These are phyloP conservation scores for Amblyteles armatorius DNA, from an alignment of 2,888 invertebrate species.

Conservation along the genomic window DNA sequence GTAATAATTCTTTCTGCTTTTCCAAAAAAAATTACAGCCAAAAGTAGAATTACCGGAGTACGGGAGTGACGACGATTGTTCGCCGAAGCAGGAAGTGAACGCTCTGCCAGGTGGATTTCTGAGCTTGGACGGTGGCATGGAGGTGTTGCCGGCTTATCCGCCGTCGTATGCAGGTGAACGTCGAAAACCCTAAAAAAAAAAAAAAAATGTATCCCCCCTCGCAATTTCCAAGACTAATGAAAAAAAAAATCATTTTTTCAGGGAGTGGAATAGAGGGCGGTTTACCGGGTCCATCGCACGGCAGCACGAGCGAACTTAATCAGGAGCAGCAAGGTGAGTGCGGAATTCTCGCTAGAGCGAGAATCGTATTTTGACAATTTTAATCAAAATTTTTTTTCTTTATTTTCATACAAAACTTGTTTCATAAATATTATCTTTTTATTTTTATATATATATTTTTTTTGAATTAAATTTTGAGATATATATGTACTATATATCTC, in stretches of 20 bases:
- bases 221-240: not conserved
- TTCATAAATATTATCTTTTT: constrained; percentile 37
- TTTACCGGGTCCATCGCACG: constrained; percentile 83
- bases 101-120: constrained; percentile 83
- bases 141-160: constrained; percentile 83
- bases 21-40: constrained; percentile 85
- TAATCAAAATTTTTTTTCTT: not conserved
- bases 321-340: constrained; percentile 84
- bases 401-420: constrained; percentile 22
- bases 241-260: constrained; percentile 56
- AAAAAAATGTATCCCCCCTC: not conserved
- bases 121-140: constrained; percentile 84
- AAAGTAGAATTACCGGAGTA: constrained; percentile 91
- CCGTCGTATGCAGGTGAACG: constrained; percentile 82
- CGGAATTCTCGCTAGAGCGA: constrained; percentile 58
- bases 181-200: not conserved
- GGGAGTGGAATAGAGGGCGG: constrained; percentile 82
- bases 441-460: not conserved
- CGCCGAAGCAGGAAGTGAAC: constrained; percentile 83
- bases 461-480: not conserved
- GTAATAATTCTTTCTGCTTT: not conserved
- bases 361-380: constrained; percentile 7
- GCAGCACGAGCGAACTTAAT: constrained; percentile 80
- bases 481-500: constrained; percentile 65
- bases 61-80: constrained; percentile 89